phyloP scores from a whole-genome alignment of 2,888 invertebrate species.

The Xiphydria camelus region DNA sequence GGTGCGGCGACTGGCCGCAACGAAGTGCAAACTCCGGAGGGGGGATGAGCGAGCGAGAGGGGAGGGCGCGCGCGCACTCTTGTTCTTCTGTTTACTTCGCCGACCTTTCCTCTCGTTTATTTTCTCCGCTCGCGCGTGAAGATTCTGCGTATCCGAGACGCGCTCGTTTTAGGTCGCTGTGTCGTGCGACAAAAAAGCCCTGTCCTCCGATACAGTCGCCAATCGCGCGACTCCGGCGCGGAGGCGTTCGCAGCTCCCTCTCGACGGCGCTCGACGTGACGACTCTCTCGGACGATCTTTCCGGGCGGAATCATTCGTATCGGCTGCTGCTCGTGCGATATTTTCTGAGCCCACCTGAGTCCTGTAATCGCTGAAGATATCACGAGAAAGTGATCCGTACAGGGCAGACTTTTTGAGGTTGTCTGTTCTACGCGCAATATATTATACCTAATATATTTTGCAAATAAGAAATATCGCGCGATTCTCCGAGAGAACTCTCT shows the following conservation, averaged over 20 bases:
- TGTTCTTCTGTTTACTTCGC: conserved; percentile 1
- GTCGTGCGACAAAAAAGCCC: not conserved
- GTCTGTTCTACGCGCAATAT: no score
- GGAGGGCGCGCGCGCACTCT: no score
- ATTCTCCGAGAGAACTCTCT: conserved; percentile 17
- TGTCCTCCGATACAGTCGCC: not conserved
- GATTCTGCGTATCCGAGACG: conserved; percentile 22
- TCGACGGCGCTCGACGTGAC: not conserved
- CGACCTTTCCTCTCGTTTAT: conserved; percentile 20
- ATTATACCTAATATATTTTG: conserved; percentile 5
- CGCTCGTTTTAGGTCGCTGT: not conserved
- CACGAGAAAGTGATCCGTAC: no score
- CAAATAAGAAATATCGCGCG: no score
- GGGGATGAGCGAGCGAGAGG: no score
- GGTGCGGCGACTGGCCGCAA: no score
- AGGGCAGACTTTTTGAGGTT: no score
- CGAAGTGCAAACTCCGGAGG: no score
- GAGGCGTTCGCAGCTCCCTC: not conserved
- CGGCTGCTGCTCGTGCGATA: no score
- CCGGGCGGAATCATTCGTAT: no score
- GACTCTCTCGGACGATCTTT: not conserved
- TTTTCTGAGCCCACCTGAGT: no score
- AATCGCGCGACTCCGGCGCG: not conserved
- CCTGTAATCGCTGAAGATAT: no score
- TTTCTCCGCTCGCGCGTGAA: conserved; percentile 27